Base-by-base conservation (phyloP, 1,140 invertebrate genomes). In the Brachionus sp. region DNA sequence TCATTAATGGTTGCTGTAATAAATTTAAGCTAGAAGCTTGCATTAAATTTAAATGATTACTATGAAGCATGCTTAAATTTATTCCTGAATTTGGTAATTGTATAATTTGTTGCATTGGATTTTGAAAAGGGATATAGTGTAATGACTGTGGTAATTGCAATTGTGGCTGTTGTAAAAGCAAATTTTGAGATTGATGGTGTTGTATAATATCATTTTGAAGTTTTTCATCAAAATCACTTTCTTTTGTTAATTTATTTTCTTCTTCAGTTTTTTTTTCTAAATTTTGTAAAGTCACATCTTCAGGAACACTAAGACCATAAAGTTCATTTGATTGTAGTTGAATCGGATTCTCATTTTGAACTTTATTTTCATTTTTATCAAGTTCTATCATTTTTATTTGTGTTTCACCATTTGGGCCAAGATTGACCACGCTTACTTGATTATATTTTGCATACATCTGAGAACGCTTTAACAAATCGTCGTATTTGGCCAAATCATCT, bases 401-500 rank as follows among this genome's bases (percentile, higher is more conserved):
- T 3, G 39, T 44, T 25, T 25, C 37, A n/a, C 70, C 70, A 75
- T 75, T 75, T 1, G 70, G 77, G 13, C 77, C 50, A 16, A 57
- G 5, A 62, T 66, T 62, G 13, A 80, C 77, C 35, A 75, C 77
- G 6, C 77, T 37, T 13, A 66, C 62, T 42, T 80, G 77, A 35
- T 80, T 57, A 25, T 80, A 80, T 25, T 80, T 57, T 5, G 77
- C 77, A 39, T 80, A 80, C 46, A 62, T 62, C n/a, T 80, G 77
- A 35, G 77, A 80, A 9, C 37, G 19, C 25, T 80, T 80, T 10
- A 57, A 62, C n/a, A 80, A 62, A 13, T 80, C 35, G 16, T 80
- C 77, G 13, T 80, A 80, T 13, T 80, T 80, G 29, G 77, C 77
- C 39, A 80, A 62, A 33, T 80, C 77, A 13, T 80, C 77, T 62